phyloP scores from a whole-genome alignment of 2,797 vertebrate species.

The Spheniscus humboldti region DNA sequence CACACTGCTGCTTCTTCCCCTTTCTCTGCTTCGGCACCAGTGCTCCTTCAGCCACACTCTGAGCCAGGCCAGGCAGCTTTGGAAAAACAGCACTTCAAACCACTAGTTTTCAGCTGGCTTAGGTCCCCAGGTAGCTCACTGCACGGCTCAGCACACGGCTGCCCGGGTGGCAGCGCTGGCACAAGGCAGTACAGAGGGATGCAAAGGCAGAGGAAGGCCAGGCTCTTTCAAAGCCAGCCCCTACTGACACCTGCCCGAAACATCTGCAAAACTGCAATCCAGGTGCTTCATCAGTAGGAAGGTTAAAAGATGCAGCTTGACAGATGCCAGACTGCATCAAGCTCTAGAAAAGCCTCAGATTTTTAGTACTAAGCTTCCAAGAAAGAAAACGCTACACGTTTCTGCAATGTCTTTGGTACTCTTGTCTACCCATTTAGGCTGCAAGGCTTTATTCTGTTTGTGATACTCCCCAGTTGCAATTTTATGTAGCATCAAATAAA shows the following conservation, averaged over 20 bases:
- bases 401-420: not conserved
- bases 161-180: not conserved
- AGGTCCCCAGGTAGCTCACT: not conserved
- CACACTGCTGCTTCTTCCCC: not conserved
- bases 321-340: not conserved
- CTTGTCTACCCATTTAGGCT: not conserved
- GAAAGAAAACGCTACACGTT: not conserved
- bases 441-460: not conserved
- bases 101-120: not conserved
- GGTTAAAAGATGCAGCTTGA: not conserved
- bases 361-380: not conserved
- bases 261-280: not conserved
- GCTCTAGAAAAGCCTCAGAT: not conserved
- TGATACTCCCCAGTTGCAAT: too few species aligned
- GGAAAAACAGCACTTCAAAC: not conserved
- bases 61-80: not conserved
- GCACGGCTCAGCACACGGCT: accelerated
- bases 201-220: not conserved
- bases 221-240: not conserved
- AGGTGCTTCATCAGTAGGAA: not conserved
- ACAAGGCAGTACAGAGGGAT: not conserved
- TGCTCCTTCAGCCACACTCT: not conserved
- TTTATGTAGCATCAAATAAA: not conserved
- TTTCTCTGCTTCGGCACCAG: accelerated
- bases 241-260: not conserved